Conservation (phyloP, 2,888 invertebrate species). For the Portevinia maculata region DNA sequence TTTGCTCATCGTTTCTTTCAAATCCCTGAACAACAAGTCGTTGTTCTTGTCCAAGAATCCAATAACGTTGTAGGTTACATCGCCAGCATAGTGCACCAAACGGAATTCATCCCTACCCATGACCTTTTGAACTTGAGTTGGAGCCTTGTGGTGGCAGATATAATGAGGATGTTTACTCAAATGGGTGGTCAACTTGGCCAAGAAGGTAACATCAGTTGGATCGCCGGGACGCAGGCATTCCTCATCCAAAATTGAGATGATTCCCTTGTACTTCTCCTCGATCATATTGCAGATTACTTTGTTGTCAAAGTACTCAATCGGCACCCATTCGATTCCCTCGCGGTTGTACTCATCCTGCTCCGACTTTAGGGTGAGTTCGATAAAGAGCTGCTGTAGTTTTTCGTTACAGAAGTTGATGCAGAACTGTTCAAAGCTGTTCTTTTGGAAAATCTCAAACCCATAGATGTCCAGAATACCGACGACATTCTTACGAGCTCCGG, state of each 20-base stretch:
- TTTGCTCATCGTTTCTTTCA: constrained; percentile 92
- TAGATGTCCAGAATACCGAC: constrained; percentile 97
- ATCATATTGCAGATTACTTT: constrained; percentile 96
- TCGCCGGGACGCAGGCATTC: constrained; percentile 96
- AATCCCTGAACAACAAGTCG: constrained; percentile 93
- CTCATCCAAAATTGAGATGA: constrained; percentile 94
- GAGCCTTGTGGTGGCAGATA: constrained; percentile 91
- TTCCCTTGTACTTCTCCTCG: constrained; percentile 94
- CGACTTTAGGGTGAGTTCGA: constrained; percentile 93
- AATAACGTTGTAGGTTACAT: constrained; percentile 93
- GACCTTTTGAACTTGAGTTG: constrained; percentile 90
- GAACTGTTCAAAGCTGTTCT: constrained; percentile 92
- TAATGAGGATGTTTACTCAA: constrained; percentile 91
- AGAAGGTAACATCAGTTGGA: constrained; percentile 91
- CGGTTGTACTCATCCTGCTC: constrained; percentile 96
- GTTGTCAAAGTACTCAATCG: constrained; percentile 95
- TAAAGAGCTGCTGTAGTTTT: constrained; percentile 96
- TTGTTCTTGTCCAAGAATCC: constrained; percentile 97
- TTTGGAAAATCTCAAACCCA: constrained; percentile 96
- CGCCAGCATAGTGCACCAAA: constrained; percentile 95
- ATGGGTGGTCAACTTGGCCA: constrained; percentile 90
- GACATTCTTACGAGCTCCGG: constrained; percentile 85
- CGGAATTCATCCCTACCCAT: constrained; percentile 96
- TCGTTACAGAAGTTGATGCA: constrained; percentile 98
- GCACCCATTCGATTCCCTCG: constrained; percentile 96